Conservation (phyloP, 2,888 invertebrate species). For the Oxyscelio sp. region DNA sequence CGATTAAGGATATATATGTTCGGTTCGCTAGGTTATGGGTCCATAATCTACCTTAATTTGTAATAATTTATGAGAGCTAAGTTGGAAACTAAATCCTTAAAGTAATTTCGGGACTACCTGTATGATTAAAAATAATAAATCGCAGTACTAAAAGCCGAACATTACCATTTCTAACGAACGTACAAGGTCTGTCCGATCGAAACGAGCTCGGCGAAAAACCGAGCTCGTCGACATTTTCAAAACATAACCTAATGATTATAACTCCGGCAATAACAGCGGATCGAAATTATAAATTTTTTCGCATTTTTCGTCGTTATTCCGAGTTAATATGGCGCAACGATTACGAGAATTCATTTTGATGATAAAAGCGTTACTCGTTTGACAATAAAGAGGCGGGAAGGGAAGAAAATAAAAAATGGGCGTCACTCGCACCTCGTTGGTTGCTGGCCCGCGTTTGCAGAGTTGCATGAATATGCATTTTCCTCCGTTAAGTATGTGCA, state of each 20-base stretch:
- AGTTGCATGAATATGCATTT: slow-evolving; percentile 88
- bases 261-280: slow-evolving; percentile 3
- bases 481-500: slow-evolving; percentile 87
- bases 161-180: too few species aligned
- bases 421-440: slow-evolving; percentile 79
- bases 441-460: slow-evolving; percentile 79
- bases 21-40: too few species aligned
- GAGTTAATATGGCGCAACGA: slow-evolving; percentile 67
- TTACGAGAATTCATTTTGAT: slow-evolving; percentile 71
- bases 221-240: too few species aligned
- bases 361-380: slow-evolving; percentile 74
- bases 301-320: slow-evolving; percentile 50
- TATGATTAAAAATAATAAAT: too few species aligned
- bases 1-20: too few species aligned
- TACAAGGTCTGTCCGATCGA: background rate
- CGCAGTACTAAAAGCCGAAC: too few species aligned
- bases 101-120: too few species aligned
- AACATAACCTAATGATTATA: background rate
- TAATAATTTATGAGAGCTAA: too few species aligned
- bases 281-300: slow-evolving; percentile 40
- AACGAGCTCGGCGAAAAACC: background rate
- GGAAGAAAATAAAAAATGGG: slow-evolving; percentile 77
- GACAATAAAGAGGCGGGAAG: slow-evolving; percentile 72
- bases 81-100: too few species aligned
- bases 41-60: too few species aligned